Conservation (phyloP, 2,888 invertebrate genomes). For the Physocephala rufipes region DNA sequence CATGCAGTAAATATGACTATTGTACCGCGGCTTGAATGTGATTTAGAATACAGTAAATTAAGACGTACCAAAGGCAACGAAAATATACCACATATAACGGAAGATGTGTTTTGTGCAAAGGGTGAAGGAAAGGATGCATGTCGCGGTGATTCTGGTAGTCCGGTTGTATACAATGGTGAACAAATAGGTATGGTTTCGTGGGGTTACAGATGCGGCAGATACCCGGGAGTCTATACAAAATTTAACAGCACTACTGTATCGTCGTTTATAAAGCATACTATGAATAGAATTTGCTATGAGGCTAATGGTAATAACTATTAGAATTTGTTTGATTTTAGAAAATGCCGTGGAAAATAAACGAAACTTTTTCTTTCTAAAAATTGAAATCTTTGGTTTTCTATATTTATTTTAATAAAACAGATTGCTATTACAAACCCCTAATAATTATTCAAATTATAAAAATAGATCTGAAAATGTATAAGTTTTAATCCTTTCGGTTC, state of each 20-base stretch:
- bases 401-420: too few relatives aligned
- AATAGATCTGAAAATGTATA: too few relatives aligned
- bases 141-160: slow-evolving; percentile 62
- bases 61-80: too few relatives aligned
- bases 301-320: background rate
- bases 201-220: slow-evolving; percentile 55
- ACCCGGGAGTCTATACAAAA: slow-evolving; percentile 59
- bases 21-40: background rate
- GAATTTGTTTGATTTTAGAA: too few relatives aligned
- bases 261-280: slow-evolving; percentile 15
- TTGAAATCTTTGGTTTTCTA: slow-evolving; percentile 2
- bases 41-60: background rate
- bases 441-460: too few relatives aligned
- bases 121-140: slow-evolving; percentile 53
- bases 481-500: too few relatives aligned
- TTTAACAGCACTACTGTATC: slow-evolving; percentile 4
- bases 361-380: background rate
- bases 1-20: background rate
- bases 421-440: too few relatives aligned
- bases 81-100: slow-evolving; percentile 35
- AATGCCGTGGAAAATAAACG: background rate
- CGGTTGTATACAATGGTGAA: slow-evolving; percentile 52
- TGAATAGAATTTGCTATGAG: slow-evolving; percentile 34
- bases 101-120: slow-evolving; percentile 57
- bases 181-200: slow-evolving; percentile 75